Evolutionary conservation across 1,140 invertebrate genomes (phyloP), one percentile per base, ranked within the genome.

Genomic region (Drosophila willistoni): DNA sequence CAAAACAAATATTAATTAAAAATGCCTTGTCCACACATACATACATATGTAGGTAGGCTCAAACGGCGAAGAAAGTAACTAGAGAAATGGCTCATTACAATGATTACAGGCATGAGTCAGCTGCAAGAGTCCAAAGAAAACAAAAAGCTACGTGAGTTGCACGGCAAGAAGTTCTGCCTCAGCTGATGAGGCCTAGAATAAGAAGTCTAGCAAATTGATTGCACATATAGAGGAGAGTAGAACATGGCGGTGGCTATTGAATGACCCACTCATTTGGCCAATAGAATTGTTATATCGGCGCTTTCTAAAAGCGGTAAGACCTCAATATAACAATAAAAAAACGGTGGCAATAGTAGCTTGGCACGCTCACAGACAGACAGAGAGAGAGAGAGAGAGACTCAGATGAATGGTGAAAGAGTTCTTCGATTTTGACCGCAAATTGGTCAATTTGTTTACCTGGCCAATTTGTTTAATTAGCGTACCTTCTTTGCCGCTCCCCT

Each of bases 381-480:
- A 60, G 25, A 63, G 19, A n/a, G n/a, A 44, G 61, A 25, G 34
- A 41, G 56, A 60, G 17, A 39, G 34, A 60, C 17, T 19, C 14
- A 33, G 25, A 57, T n/a, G 13, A 29, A 57, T 19, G 14, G 34
- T 19, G n/a, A 13, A 59, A 29, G 17, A 9, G 12, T 47, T 17
- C 14, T 47, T 47, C 44, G 44, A 51, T 51, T 22, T 59, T 36
- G n/a, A 34, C 56, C 34, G 33, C 34, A 36, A 36, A 34, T 36
- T 36, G 33, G 12, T 59, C 33, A 41, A 44, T 68, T 33, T 29
- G 55, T 64, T 42, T 67, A 41, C 22, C 56, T 73, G 64, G 36
- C 68, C 68, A 87, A 87, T 87, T 87, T 82, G 69, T 77, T 89
- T 89, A 87, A 81, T 87, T 87, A 79, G 59, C 55, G 69, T 64